Percentiles rank a stretch among this genome's conserved stretches.
Evolutionary conservation across 2,888 invertebrate species (phyloP).

Genomic region (Troides helena): DNA sequence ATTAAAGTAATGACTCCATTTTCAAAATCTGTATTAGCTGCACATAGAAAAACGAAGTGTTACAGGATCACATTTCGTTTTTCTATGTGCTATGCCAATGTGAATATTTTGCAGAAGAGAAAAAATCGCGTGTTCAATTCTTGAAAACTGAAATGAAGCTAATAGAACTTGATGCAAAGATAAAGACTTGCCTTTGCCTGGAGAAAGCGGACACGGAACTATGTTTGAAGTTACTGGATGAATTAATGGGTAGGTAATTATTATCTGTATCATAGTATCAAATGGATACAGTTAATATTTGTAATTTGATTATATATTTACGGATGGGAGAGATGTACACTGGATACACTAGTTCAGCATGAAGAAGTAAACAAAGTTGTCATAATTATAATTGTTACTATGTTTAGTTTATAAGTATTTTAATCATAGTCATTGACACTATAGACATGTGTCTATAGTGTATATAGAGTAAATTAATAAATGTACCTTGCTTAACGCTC

Average conservation of each 20-base stretch:
- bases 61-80: neutral
- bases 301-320: no score
- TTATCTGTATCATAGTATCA: neutral
- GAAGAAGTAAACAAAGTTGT: no score
- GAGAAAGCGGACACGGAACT: constrained; percentile 86
- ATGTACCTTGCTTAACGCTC: no score
- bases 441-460: no score
- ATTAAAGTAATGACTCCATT: neutral
- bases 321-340: no score
- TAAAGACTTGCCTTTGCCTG: constrained; percentile 83
- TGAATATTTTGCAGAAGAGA: constrained; percentile 63
- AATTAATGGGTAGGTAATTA: constrained; percentile 65
- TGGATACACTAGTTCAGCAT: no score
- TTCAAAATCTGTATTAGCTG: neutral
- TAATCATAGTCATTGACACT: no score
- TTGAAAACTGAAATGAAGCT: constrained; percentile 83
- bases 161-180: constrained; percentile 83
- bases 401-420: no score
- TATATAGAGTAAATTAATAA: no score
- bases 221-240: constrained; percentile 85
- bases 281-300: no score
- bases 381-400: no score
- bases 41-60: neutral
- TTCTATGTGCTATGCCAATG: neutral
- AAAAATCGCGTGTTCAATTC: constrained; percentile 79